phyloP scores from a whole-genome alignment of 2,888 invertebrate genomes.

The Dasypogon diadema region DNA sequence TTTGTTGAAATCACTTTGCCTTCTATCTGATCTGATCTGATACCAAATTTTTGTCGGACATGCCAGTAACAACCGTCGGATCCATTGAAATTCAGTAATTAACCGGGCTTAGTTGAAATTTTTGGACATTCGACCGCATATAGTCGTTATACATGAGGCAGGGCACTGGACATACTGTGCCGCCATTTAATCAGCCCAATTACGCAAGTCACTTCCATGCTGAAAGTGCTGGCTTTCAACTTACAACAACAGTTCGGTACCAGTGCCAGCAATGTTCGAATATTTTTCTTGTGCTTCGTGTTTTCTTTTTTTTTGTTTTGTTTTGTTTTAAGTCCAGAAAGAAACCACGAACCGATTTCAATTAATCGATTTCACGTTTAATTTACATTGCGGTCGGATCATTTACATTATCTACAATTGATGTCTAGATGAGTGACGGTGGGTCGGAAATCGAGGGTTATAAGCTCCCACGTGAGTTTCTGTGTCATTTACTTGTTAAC shows the following conservation, averaged over 20 bases:
- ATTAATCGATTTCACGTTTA: slow-evolving; percentile 50
- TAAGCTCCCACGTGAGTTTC: too few relatives aligned
- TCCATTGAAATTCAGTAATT: slow-evolving; percentile 44
- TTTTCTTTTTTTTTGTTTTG: neutral
- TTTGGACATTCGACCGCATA: neutral
- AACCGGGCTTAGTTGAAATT: slow-evolving; percentile 28
- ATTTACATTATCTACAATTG: slow-evolving; percentile 16
- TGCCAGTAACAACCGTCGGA: neutral
- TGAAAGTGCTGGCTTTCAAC: neutral
- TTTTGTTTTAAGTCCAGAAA: slow-evolving; percentile 5
- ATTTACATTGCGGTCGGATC: slow-evolving; percentile 45
- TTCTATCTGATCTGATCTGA: slow-evolving; percentile 26
- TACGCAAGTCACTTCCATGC: slow-evolving; percentile 40
- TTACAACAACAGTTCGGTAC: neutral
- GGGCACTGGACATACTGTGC: neutral
- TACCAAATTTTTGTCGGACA: slow-evolving; percentile 23
- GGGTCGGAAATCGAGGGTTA: too few relatives aligned
- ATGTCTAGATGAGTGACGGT: neutral
- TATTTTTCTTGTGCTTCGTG: neutral
- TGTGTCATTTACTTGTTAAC: too few relatives aligned
- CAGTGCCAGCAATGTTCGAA: neutral
- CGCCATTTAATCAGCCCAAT: slow-evolving; percentile 34
- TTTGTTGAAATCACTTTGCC: slow-evolving; percentile 28
- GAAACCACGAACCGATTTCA: slow-evolving; percentile 33
- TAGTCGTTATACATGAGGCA: neutral